phyloP scores from a whole-genome alignment of 2,113 vertebrate genomes.

The Grammomys dolichurus region DNA sequence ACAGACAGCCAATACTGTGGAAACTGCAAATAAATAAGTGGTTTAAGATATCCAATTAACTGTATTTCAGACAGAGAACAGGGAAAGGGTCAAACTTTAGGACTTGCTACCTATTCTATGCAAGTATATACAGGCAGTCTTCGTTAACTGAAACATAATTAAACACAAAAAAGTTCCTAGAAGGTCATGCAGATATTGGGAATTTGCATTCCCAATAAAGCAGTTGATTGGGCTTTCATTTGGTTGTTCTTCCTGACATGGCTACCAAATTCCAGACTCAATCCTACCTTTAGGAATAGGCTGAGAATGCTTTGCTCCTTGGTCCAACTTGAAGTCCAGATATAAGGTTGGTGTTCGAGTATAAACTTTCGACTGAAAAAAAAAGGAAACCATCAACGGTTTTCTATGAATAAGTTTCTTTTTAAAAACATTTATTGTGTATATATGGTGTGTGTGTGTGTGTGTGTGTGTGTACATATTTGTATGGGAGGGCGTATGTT shows the following conservation, averaged over 20 bases:
- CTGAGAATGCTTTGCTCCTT: slow-evolving; percentile 84
- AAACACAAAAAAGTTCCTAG: background rate
- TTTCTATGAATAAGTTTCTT: slow-evolving; percentile 29
- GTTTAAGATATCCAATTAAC: background rate
- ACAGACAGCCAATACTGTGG: background rate
- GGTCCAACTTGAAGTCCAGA: slow-evolving; percentile 88
- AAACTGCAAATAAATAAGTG: background rate
- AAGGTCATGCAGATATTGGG: background rate
- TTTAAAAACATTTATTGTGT: background rate
- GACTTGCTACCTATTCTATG: background rate
- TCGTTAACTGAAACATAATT: slow-evolving; percentile 20
- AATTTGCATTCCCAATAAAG: slow-evolving; percentile 25
- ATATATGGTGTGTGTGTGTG: too few species aligned
- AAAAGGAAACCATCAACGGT: slow-evolving; percentile 46
- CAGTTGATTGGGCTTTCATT: background rate
- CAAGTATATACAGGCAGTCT: background rate
- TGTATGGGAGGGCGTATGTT: background rate
- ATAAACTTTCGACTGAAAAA: slow-evolving; percentile 88
- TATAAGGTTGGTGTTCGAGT: slow-evolving; percentile 90
- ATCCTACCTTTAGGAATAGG: slow-evolving; percentile 84
- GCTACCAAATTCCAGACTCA: background rate
- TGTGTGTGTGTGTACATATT: too few species aligned
- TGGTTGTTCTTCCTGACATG: background rate
- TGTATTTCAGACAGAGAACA: background rate
- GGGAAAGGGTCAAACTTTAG: background rate